Evolutionary conservation across 2,888 invertebrate species (phyloP).

Genomic region (Phengaris arion): DNA sequence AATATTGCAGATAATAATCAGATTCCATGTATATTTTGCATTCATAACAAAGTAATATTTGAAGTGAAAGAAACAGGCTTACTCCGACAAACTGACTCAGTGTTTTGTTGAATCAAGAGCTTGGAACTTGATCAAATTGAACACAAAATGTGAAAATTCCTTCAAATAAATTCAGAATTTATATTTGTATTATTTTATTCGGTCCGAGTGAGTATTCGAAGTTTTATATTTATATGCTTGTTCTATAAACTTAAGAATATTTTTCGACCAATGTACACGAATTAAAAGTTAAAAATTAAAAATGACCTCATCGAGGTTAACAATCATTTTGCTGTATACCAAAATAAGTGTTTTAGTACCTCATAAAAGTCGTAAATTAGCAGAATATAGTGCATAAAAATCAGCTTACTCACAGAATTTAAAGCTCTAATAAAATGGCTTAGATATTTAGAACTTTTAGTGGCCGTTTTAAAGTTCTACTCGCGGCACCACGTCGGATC

Average conservation of each 20-base stretch:
- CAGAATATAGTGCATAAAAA: background rate
- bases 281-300: background rate
- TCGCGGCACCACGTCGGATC: constrained; percentile 52
- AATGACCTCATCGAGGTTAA: too few relatives aligned
- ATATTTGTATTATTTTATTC: constrained; percentile 9
- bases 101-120: constrained; percentile 31
- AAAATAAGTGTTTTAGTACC: background rate
- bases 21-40: constrained; percentile 6
- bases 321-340: too few relatives aligned
- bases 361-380: background rate
- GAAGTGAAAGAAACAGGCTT: constrained; percentile 28
- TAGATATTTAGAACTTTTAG: constrained; percentile 48
- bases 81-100: constrained; percentile 25
- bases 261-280: background rate
- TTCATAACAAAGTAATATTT: constrained; percentile 24
- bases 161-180: constrained; percentile 8
- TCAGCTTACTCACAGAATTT: constrained; percentile 12
- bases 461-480: constrained; percentile 57
- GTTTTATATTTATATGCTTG: background rate
- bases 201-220: background rate
- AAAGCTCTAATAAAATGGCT: constrained; percentile 46
- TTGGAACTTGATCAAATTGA: constrained; percentile 28
- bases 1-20: constrained; percentile 5
- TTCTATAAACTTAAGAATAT: background rate
- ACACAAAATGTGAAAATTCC: constrained; percentile 23